Base-by-base conservation (phyloP, 2,113 vertebrate genomes). In the Mohoua ochrocephala region DNA sequence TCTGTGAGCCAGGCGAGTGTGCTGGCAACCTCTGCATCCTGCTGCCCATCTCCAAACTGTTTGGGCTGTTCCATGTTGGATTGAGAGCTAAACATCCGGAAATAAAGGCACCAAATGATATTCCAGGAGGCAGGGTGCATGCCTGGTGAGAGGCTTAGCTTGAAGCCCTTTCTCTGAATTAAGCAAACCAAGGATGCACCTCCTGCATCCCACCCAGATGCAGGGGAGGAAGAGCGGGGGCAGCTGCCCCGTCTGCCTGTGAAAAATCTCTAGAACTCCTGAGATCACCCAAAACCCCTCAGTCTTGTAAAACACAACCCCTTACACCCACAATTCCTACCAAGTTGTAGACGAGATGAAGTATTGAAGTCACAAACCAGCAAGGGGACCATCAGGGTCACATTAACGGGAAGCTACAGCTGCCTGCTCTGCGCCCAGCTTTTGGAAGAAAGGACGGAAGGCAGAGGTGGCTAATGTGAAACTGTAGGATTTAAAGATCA, bases 1-100 rank as follows among this genome's bases (percentile, higher is more conserved):
- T 70, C 42, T 21, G 12, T 2, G 3, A 77, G 26, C 10, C 59
- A 57, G 41, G 12, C 26, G 23, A 89, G 60, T 1, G 0, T 20
- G 23, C 67, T 42, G 54, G 22, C 75, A 86, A 44, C 13, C 67
- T 35, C 49, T 37, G 7, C 1, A 1, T 33, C 52, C 93, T 84
- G 84, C 47, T 35, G 23, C 18, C 20, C 1, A 2, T 24, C 70
- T 47, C 56, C 52, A 30, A 80, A 47, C 44, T 20, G 47, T n/a
- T 54, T 0, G 0, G 78, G 41, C 20, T 77, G 21, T 41, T 85
- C 33, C n/a, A 37, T 1, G 1, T 14, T 44, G 41, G n/a, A 68
- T 1, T 10, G 10, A 39, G 21, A 78, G 33, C 20, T 61, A 67
- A 70, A 74, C 5, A 44, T 7, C 23, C 2, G 3, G 30, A 92